Evolutionary conservation across 2,888 invertebrate species (phyloP), one percentile per base, ranked within the genome.

Genomic region (Lasius platythorax): DNA sequence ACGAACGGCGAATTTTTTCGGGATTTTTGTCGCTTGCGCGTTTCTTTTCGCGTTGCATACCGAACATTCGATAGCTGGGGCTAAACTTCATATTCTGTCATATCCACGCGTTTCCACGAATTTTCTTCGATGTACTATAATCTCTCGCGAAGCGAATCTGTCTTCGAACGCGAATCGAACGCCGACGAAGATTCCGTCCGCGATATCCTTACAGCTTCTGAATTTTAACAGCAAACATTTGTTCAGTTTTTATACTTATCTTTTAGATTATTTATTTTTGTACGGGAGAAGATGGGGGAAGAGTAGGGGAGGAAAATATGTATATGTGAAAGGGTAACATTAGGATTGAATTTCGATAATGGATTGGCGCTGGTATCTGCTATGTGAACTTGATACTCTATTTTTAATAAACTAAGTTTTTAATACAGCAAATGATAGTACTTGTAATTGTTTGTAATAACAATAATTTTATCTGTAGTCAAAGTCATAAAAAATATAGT

Each of bases 301-400:
- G n/a, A 53, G 8, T 8, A 53, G n/a, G 53, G 8, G 18, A 8
- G 3, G n/a, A 8, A 53, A n/a, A 8, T 15, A 46, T 53, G n/a
- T 53, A 8, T 43, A 33, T 23, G 23, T 15, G 11, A 75, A 15
- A 67, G 28, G 61, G 30, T 61, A 43, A 33, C 8, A 15, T 43
- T 4, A 33, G 50, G 3, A 40, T 75, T 67, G 11, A 75, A 50
- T 75, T 75, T 75, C 23, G 70, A 75, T 63, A 64, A 74, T 15
- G 12, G 43, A 40, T 40, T 40, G 43, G 6, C 6, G 37, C n/a
- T 30, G 50, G 6, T 46, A 8, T 73, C 37, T 18, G 18, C 18
- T 53, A 53, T n/a, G 8, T 61, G 2, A 61, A 18, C 12, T 61
- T 61, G 30, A 61, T 15, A 61, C 5, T 53, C 18, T 53, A 8